phyloP scores from a whole-genome alignment of 1,140 invertebrate genomes.

The Drosophila sulfurigaster region DNA sequence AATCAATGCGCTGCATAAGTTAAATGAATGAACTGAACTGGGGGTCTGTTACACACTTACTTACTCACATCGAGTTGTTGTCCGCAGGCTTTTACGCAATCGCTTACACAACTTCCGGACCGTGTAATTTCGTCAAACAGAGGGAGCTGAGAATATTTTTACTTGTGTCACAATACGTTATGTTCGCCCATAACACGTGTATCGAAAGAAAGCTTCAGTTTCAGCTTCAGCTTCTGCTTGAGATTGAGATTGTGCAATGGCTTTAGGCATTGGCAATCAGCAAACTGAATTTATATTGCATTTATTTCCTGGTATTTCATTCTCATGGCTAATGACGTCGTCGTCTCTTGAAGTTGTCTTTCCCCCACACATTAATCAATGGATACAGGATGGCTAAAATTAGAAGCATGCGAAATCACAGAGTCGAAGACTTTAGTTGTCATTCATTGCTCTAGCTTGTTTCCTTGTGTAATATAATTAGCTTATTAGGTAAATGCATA shows the following conservation, averaged over 20 bases:
- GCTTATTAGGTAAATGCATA: too few relatives aligned
- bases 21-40: background rate
- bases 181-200: background rate
- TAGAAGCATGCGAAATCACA: background rate
- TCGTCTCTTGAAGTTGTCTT: background rate
- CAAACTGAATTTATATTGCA: conserved; percentile 4
- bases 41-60: background rate
- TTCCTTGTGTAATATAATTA: too few relatives aligned
- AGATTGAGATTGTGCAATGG: background rate
- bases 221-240: too few relatives aligned
- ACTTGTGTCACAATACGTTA: background rate
- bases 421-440: too few relatives aligned
- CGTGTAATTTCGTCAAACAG: too few relatives aligned
- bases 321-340: background rate
- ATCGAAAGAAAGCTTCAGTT: background rate
- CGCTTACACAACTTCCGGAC: conserved; percentile 1
- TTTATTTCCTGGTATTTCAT: background rate
- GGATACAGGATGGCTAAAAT: background rate
- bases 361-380: background rate
- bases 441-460: too few relatives aligned
- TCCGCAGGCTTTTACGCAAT: conserved; percentile 1
- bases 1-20: background rate
- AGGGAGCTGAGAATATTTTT: background rate
- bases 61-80: background rate
- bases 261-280: background rate